Percentiles rank a stretch among this genome's conserved stretches.
These are phyloP conservation scores for Labeo catla DNA, from an alignment of 2,113 vertebrate species.

Conservation along the genomic window DNA sequence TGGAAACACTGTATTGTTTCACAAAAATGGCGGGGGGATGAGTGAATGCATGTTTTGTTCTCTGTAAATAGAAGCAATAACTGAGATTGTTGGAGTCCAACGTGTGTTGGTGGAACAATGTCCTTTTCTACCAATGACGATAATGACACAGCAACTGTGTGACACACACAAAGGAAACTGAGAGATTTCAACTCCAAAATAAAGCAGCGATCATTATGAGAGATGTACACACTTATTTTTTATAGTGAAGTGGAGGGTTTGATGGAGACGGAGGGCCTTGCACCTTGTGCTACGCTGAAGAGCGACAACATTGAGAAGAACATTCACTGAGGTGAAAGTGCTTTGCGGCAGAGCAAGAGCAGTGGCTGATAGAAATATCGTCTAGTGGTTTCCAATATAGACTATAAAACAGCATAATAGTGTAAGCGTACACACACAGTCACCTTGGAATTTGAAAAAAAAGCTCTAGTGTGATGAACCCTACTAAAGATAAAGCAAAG, in stretches of 20 bases:
- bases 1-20: conserved; percentile 4
- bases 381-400: conserved; percentile 13
- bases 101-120: conserved; percentile 13
- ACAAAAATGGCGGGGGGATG: not conserved
- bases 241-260: conserved; percentile 18
- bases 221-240: not conserved
- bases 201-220: conserved; percentile 11
- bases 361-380: not conserved
- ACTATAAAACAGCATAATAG: not conserved
- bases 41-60: conserved; percentile 17
- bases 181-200: conserved; percentile 22
- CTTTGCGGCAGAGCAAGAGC: conserved; percentile 5
- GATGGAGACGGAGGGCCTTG: conserved; percentile 3
- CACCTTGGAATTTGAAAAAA: not conserved
- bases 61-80: conserved; percentile 26
- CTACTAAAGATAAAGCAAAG: not conserved
- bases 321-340: conserved; percentile 33
- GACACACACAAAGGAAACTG: not conserved
- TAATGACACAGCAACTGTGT: conserved; percentile 13
- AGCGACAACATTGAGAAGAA: conserved; percentile 23
- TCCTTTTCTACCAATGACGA: not conserved
- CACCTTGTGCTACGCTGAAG: conserved; percentile 1
- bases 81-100: not conserved
- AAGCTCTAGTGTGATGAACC: not conserved
- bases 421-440: not conserved